Evolutionary conservation across 2,113 vertebrate species (phyloP).

Genomic region (Melanocharis versteri): DNA sequence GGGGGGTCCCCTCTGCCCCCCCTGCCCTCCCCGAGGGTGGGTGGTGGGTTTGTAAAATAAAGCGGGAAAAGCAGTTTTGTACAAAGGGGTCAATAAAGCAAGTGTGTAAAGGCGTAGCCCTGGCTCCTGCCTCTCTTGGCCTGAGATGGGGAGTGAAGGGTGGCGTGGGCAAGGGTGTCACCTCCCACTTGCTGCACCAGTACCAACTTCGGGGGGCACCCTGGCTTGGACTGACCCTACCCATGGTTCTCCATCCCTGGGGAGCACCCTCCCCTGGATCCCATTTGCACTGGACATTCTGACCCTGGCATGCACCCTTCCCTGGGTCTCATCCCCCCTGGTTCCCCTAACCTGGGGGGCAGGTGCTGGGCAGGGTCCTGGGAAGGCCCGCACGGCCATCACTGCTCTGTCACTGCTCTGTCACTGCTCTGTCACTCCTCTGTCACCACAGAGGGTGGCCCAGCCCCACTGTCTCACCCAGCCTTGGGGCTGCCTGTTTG

Average conservation of each 20-base stretch:
- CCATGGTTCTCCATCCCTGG: background rate
- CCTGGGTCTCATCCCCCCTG: background rate
- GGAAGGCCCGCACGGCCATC: background rate
- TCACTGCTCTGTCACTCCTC: background rate
- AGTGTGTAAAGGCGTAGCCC: slow-evolving; percentile 63
- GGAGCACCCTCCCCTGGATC: background rate
- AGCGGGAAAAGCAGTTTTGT: slow-evolving; percentile 64
- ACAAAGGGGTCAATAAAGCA: slow-evolving; percentile 75
- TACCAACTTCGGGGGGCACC: rapidly evolving
- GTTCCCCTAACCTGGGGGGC: background rate
- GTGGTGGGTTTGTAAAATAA: slow-evolving; percentile 70
- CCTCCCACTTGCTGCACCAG: background rate
- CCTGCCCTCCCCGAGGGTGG: background rate
- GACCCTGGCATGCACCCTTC: background rate
- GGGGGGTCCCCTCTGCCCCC: background rate
- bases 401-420: background rate
- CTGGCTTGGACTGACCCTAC: background rate
- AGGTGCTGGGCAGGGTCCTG: background rate
- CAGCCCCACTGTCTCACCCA: background rate
- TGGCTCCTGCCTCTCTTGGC: background rate
- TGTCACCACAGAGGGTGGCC: background rate
- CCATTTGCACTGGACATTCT: background rate
- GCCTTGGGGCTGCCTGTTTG: background rate
- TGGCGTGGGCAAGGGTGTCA: background rate
- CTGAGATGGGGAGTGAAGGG: background rate